Conservation (phyloP, 2,113 vertebrate genomes). For the Gambusia holbrooki region DNA sequence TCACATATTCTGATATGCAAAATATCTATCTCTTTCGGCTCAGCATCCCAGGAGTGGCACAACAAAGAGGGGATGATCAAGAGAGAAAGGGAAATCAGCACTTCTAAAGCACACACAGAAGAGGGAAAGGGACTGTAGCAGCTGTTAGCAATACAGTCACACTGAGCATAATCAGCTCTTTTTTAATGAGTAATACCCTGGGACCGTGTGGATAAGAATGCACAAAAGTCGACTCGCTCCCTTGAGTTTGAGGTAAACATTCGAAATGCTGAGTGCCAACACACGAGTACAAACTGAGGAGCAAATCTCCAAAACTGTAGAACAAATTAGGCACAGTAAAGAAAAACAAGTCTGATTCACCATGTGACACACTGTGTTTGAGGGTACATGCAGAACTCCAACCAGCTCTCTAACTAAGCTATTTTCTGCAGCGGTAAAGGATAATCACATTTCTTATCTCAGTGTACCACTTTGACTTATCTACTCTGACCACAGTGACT, state of each 20-base stretch:
- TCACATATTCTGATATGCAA: conserved; percentile 58
- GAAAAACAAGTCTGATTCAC: conserved; percentile 31
- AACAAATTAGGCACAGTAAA: conserved; percentile 48
- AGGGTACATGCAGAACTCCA: not conserved
- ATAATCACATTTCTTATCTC: conserved; percentile 40
- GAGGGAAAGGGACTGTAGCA: conserved; percentile 46
- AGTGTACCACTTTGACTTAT: conserved; percentile 25
- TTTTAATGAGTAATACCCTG: conserved; percentile 63
- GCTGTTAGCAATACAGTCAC: conserved; percentile 59
- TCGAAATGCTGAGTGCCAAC: conserved; percentile 54
- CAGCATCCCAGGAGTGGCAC: conserved; percentile 57
- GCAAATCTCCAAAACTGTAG: conserved; percentile 56
- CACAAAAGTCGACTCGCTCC: conserved; percentile 41
- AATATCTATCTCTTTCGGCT: conserved; percentile 64
- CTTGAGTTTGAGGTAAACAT: conserved; percentile 44
- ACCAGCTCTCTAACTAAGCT: conserved; percentile 20
- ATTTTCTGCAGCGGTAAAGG: conserved; percentile 26
- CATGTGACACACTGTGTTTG: conserved; percentile 1
- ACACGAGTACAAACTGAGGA: conserved; percentile 48
- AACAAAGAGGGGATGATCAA: conserved; percentile 43
- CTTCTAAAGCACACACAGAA: conserved; percentile 28
- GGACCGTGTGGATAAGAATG: conserved; percentile 44
- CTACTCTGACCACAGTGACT: conserved; percentile 30
- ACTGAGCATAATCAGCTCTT: conserved; percentile 55
- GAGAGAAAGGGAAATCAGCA: conserved; percentile 43